phyloP scores from a whole-genome alignment of 1,140 invertebrate genomes.

The Riptortus pedestris region DNA sequence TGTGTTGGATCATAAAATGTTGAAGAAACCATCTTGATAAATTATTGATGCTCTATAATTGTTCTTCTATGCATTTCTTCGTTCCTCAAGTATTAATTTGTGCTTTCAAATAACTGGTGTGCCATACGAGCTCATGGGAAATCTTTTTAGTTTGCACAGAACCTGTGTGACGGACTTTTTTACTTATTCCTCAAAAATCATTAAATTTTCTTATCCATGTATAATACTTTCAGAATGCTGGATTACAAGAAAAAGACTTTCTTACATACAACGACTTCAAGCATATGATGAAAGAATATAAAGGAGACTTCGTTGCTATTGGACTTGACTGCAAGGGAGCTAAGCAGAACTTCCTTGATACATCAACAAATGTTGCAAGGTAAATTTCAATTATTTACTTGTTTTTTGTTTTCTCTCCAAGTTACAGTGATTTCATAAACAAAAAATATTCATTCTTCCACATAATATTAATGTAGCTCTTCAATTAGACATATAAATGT shows the following conservation, averaged over 20 bases:
- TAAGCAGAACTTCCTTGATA: slow-evolving; percentile 89
- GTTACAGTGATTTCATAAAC: neutral
- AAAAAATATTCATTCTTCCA: neutral
- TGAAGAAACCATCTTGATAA: too few relatives aligned
- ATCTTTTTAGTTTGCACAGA: too few relatives aligned
- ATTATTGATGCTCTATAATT: too few relatives aligned
- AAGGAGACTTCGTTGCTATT: slow-evolving; percentile 91
- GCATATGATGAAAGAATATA: slow-evolving; percentile 93
- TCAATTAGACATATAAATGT: neutral
- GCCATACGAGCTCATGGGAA: too few relatives aligned
- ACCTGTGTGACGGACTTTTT: too few relatives aligned
- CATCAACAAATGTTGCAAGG: slow-evolving; percentile 84
- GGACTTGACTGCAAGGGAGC: slow-evolving; percentile 93
- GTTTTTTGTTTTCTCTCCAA: neutral
- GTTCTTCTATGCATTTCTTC: too few relatives aligned
- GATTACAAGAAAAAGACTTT: slow-evolving; percentile 79
- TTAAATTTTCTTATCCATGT: too few relatives aligned
- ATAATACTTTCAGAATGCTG: slow-evolving; percentile 69
- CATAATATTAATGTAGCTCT: neutral
- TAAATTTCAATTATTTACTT: slow-evolving; percentile 30
- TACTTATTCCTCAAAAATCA: too few relatives aligned
- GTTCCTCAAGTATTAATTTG: too few relatives aligned
- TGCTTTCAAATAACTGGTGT: too few relatives aligned
- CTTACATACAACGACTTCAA: slow-evolving; percentile 93
- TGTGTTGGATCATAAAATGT: too few relatives aligned